phyloP scores from a whole-genome alignment of 2,888 invertebrate species.

The Troides helena region DNA sequence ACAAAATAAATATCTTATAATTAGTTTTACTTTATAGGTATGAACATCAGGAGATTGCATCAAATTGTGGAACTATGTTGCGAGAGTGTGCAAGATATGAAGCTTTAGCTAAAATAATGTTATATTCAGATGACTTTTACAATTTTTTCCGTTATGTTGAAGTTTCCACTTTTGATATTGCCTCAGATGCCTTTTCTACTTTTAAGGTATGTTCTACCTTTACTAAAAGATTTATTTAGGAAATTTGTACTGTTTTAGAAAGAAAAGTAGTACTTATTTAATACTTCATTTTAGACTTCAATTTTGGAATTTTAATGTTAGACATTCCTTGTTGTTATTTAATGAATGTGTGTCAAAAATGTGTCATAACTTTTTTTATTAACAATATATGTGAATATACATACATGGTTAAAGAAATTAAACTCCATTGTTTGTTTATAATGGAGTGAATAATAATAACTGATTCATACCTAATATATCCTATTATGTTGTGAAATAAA shows the following conservation, averaged over 20 bases:
- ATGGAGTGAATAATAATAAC: background rate
- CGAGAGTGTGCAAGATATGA: slow-evolving; percentile 99
- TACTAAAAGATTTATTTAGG: background rate
- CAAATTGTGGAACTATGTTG: slow-evolving; percentile 99
- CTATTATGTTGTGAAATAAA: background rate
- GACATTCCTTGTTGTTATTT: background rate
- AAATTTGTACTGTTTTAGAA: background rate
- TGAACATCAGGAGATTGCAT: slow-evolving; percentile 98
- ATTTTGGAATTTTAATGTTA: background rate
- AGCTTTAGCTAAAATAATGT: slow-evolving; percentile 98
- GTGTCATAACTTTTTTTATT: no score
- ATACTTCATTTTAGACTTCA: background rate
- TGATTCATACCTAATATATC: background rate
- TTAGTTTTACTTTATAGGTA: slow-evolving; percentile 82
- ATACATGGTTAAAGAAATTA: slow-evolving; percentile 2
- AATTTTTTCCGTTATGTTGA: slow-evolving; percentile 99
- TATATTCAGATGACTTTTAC: slow-evolving; percentile 98
- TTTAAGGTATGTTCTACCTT: slow-evolving; percentile 92
- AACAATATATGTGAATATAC: background rate
- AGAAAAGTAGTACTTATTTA: background rate
- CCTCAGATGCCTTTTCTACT: slow-evolving; percentile 99
- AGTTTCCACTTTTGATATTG: slow-evolving; percentile 99
- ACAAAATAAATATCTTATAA: background rate
- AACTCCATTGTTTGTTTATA: background rate
- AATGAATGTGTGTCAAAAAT: background rate